These are phyloP conservation scores for Tringa solitaria DNA, from an alignment of 2,113 vertebrate species.

Conservation along the genomic window DNA sequence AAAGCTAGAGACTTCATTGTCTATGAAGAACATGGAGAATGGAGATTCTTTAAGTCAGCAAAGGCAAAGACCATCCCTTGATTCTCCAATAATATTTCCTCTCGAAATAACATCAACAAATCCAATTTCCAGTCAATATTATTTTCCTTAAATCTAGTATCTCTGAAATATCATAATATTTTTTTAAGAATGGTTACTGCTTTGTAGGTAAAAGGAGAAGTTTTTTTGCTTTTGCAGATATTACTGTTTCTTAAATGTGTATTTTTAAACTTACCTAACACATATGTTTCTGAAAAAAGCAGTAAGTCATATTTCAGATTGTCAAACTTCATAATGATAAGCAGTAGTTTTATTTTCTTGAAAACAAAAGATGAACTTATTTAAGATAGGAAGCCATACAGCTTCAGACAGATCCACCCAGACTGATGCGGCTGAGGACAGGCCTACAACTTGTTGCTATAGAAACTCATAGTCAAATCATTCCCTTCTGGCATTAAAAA, in stretches of 20 bases:
- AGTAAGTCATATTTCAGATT: background rate
- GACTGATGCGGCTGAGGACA: background rate
- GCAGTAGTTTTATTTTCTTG: background rate
- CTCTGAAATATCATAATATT: background rate
- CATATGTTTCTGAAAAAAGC: background rate
- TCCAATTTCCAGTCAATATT: background rate
- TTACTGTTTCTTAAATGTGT: background rate
- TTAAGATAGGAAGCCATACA: background rate
- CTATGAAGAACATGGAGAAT: background rate
- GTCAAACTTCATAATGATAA: background rate
- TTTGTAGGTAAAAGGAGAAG: background rate
- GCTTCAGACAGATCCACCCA: background rate
- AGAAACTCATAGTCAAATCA: background rate
- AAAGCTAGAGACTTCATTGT: background rate
- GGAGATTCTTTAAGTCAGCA: background rate
- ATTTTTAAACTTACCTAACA: background rate
- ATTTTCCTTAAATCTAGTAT: background rate
- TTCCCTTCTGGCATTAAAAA: background rate
- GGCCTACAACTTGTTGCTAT: background rate
- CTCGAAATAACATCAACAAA: background rate
- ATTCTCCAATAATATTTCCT: background rate
- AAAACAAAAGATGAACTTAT: background rate
- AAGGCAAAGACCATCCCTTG: background rate
- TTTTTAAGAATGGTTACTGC: background rate
- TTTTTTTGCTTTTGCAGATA: background rate